Evolutionary conservation across 2,888 invertebrate species (phyloP).

Genomic region (Chrysolina oricalcia): DNA sequence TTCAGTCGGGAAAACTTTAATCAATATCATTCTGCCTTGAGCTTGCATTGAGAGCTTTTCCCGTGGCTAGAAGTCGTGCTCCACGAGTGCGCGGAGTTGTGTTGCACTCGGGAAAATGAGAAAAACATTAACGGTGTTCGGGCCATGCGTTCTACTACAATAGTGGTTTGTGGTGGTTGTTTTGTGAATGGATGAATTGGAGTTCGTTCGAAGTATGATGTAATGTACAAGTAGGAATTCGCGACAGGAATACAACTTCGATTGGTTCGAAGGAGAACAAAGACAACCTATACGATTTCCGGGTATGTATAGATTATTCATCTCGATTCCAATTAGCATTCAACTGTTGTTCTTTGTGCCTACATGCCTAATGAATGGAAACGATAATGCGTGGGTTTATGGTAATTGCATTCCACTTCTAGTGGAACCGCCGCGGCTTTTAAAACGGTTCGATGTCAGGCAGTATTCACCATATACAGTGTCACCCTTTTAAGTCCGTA

Average conservation of each 20-base stretch:
- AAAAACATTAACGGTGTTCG: slow-evolving; percentile 35
- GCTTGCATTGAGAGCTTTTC: slow-evolving; percentile 41
- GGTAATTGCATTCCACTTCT: neutral
- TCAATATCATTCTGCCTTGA: slow-evolving; percentile 47
- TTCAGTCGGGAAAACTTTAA: slow-evolving; percentile 43
- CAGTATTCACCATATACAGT: no score
- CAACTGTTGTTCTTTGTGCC: neutral
- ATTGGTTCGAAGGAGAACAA: neutral
- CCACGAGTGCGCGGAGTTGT: slow-evolving; percentile 23
- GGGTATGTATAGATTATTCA: neutral
- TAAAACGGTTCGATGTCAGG: neutral
- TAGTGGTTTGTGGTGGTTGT: slow-evolving; percentile 24
- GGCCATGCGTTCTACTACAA: slow-evolving; percentile 43
- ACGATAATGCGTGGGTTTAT: neutral
- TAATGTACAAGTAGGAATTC: neutral
- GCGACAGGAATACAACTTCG: neutral
- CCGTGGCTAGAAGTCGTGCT: slow-evolving; percentile 18
- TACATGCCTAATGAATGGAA: neutral
- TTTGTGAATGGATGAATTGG: slow-evolving; percentile 29
- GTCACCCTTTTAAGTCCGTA: no score
- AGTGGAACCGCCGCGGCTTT: neutral
- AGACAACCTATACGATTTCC: slow-evolving; percentile 10
- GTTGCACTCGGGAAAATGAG: slow-evolving; percentile 14
- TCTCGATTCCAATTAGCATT: neutral
- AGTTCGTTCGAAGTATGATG: slow-evolving; percentile 26